Conservation (phyloP, 2,113 vertebrate genomes). For the Pogonocichla stellata region DNA sequence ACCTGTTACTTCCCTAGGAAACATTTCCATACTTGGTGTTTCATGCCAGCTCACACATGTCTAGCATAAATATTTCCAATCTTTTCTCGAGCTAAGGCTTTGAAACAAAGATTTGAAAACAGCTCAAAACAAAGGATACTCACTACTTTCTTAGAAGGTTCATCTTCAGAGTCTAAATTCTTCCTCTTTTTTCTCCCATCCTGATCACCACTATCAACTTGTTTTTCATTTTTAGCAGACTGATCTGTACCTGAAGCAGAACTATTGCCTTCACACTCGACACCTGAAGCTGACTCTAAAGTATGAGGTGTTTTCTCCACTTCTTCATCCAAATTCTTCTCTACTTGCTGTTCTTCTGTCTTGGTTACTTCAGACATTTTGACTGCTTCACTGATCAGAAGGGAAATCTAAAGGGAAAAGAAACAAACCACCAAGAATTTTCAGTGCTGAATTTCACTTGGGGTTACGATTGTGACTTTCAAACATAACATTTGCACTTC, state of each 20-base stretch:
- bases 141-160: conserved; percentile 57
- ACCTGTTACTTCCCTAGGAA: not conserved
- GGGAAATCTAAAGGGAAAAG: conserved; percentile 1
- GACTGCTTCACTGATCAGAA: not conserved
- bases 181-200: not conserved
- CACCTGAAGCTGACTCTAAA: conserved; percentile 18
- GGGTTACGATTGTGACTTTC: fast-evolving
- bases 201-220: not conserved
- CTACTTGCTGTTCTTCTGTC: conserved; percentile 28
- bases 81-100: not conserved
- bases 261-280: not conserved
- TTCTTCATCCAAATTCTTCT: conserved; percentile 52
- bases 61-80: not conserved
- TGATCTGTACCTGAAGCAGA: conserved; percentile 6
- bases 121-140: not conserved
- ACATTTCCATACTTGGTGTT: not conserved
- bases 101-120: not conserved
- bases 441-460: not conserved
- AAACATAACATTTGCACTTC: not conserved
- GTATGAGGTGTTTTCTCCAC: not conserved
- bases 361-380: conserved; percentile 67
- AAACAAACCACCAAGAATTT: not conserved
- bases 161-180: conserved; percentile 37
- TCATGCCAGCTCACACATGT: not conserved
- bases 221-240: conserved; percentile 12